A percentile compares a stretch with the other conserved stretches of the same genome.
phyloP scores from a whole-genome alignment of 2,888 invertebrate genomes.

The Leptinotarsa tumamoca region DNA sequence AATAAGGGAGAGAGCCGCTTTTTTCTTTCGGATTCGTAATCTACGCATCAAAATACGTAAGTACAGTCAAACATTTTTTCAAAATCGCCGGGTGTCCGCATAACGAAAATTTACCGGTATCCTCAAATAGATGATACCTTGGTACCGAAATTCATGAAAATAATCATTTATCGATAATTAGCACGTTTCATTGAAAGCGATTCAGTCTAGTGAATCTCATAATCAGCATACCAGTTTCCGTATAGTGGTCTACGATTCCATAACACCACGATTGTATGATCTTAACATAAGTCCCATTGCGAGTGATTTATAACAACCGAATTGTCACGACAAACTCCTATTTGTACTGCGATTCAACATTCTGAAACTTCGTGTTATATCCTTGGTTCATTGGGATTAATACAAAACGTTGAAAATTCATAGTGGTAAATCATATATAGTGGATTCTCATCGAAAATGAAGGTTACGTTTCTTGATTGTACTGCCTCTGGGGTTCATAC shows the following conservation, averaged over 20 bases:
- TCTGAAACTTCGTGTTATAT: conserved; percentile 3
- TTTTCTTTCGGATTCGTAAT: too few species aligned
- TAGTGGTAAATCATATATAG: neutral
- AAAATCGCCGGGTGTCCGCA: too few species aligned
- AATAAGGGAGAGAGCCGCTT: too few species aligned
- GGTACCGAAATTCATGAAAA: too few species aligned
- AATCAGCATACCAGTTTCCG: neutral
- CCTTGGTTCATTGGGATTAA: conserved; percentile 11
- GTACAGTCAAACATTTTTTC: too few species aligned
- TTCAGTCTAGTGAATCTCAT: neutral
- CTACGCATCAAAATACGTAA: too few species aligned
- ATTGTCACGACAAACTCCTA: conserved; percentile 24
- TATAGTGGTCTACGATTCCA: neutral
- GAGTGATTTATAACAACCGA: neutral
- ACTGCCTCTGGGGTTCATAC: too few species aligned
- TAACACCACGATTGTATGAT: neutral
- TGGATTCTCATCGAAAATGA: neutral
- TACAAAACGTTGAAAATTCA: conserved; percentile 15
- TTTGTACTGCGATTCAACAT: conserved; percentile 29
- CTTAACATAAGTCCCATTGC: neutral
- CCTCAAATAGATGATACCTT: too few species aligned
- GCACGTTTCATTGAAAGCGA: too few species aligned
- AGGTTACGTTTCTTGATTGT: too few species aligned
- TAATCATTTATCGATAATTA: too few species aligned
- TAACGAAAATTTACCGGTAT: too few species aligned